phyloP scores from a whole-genome alignment of 2,888 invertebrate species.

The Euzetes globulus region DNA sequence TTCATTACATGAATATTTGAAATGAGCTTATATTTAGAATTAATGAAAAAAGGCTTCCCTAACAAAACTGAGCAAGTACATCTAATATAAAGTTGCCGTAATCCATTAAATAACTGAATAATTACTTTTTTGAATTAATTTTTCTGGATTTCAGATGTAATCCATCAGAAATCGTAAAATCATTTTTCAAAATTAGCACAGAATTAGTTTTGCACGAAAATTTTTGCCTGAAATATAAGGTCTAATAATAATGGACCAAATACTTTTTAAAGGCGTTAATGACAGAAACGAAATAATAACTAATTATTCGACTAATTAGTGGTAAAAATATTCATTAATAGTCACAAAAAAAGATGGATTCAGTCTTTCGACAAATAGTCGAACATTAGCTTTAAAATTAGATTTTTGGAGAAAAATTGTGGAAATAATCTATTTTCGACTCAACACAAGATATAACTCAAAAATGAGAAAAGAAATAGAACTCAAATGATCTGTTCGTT shows the following conservation, averaged over 20 bases:
- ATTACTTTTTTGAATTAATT: too few species aligned
- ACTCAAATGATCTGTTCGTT: background rate
- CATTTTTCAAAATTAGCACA: too few species aligned
- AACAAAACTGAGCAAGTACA: too few species aligned
- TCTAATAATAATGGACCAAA: background rate
- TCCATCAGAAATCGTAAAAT: too few species aligned
- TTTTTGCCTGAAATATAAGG: background rate
- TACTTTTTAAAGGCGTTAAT: background rate
- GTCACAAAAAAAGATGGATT: background rate
- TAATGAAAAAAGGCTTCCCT: too few species aligned
- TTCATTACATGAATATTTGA: background rate
- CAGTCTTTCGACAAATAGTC: background rate
- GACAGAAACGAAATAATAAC: background rate
- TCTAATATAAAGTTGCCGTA: too few species aligned
- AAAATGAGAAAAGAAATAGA: background rate
- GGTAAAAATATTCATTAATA: background rate
- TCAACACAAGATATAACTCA: background rate
- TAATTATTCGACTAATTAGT: background rate
- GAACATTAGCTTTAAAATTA: background rate
- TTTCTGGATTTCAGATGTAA: too few species aligned
- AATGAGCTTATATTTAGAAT: background rate
- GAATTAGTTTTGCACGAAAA: background rate
- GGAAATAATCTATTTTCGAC: background rate
- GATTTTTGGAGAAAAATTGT: background rate
- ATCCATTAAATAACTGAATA: too few species aligned